Percentiles rank a stretch among this genome's conserved stretches.
These are phyloP conservation scores for Myripristis jacobus DNA, from an alignment of 2,797 vertebrate species.

Conservation along the genomic window DNA sequence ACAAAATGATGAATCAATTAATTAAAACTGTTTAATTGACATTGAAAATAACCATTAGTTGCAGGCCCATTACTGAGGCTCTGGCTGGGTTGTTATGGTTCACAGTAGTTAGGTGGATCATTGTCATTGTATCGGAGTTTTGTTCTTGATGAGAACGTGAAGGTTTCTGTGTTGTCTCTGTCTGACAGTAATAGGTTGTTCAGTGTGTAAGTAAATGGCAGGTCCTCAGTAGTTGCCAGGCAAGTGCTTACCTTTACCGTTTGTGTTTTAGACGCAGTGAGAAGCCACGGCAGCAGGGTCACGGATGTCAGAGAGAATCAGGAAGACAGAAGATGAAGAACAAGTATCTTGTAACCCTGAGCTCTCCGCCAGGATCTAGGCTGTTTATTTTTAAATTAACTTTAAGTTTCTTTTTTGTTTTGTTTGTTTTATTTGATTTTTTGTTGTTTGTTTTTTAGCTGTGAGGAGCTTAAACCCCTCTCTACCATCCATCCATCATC, in stretches of 20 bases:
- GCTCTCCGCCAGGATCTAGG: constrained; percentile 27
- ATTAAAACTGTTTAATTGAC: too few species aligned
- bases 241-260: background rate
- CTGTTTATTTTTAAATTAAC: constrained; percentile 33
- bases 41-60: too few species aligned
- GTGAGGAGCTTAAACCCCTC: constrained; percentile 28
- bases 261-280: constrained; percentile 68
- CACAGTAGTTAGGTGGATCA: too few species aligned
- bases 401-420: constrained; percentile 23
- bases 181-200: background rate
- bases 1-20: too few species aligned
- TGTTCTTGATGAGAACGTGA: too few species aligned
- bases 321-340: constrained; percentile 26
- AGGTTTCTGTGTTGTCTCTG: too few species aligned
- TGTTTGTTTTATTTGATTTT: background rate
- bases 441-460: constrained; percentile 32
- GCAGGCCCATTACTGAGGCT: background rate
- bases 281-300: constrained; percentile 4
- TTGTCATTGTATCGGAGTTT: too few species aligned
- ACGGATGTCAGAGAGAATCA: constrained; percentile 6
- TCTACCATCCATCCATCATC: constrained; percentile 31
- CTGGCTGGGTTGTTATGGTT: too few species aligned
- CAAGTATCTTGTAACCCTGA: constrained; percentile 21
- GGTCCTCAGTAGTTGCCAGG: background rate
- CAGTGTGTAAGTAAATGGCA: background rate